Conservation (phyloP, 2,888 invertebrate genomes). For the Lithophane leautieri region DNA sequence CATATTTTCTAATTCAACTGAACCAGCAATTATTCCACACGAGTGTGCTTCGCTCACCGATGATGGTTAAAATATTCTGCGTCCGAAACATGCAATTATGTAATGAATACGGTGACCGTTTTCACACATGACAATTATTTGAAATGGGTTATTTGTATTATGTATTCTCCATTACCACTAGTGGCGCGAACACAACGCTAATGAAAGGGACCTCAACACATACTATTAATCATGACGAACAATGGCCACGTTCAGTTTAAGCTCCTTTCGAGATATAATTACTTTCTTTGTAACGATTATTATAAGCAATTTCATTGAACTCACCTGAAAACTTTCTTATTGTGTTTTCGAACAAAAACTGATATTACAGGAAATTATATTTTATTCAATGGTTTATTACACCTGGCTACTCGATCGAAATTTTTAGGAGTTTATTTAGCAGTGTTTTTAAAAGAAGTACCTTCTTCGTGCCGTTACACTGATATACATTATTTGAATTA, state of each 20-base stretch:
- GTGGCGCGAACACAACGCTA: constrained; percentile 64
- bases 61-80: constrained; percentile 47
- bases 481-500: neutral
- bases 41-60: constrained; percentile 19
- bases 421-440: constrained; percentile 17
- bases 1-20: constrained; percentile 59
- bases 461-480: neutral
- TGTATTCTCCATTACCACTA: constrained; percentile 69
- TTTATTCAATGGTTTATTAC: constrained; percentile 48
- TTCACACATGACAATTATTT: constrained; percentile 64
- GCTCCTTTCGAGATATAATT: constrained; percentile 72
- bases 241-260: constrained; percentile 72
- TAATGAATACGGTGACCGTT: constrained; percentile 39
- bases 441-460: constrained; percentile 3
- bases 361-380: constrained; percentile 63
- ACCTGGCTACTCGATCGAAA: constrained; percentile 28
- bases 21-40: constrained; percentile 51
- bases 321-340: constrained; percentile 55
- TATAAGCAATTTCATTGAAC: constrained; percentile 61
- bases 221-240: constrained; percentile 74
- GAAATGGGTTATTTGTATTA: constrained; percentile 67
- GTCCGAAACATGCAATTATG: constrained; percentile 45
- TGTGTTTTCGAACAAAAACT: constrained; percentile 56
- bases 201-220: constrained; percentile 67
- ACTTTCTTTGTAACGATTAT: constrained; percentile 68